These are phyloP conservation scores for Labia minor DNA, from an alignment of 2,888 invertebrate genomes.

Conservation along the genomic window DNA sequence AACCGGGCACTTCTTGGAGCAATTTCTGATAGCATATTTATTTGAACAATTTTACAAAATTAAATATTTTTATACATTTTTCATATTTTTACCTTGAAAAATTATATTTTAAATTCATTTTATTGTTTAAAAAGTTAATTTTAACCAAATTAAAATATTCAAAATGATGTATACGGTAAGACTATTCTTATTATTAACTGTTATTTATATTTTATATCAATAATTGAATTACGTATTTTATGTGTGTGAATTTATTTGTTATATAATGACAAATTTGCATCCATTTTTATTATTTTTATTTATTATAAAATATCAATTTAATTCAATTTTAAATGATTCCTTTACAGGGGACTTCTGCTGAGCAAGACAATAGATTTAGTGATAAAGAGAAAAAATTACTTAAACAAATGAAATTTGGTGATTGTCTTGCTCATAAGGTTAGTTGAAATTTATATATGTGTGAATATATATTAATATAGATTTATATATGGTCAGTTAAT, in stretches of 20 bases:
- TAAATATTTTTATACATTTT: background rate
- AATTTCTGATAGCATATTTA: background rate
- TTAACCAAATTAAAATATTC: slow-evolving; percentile 17
- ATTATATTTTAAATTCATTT: background rate
- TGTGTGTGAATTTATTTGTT: no score
- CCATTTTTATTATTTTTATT: slow-evolving; percentile 15
- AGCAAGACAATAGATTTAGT: slow-evolving; percentile 98
- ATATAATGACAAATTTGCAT: background rate
- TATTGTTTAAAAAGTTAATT: background rate
- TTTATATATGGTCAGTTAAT: slow-evolving; percentile 18
- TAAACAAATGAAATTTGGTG: slow-evolving; percentile 97
- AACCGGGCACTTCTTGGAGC: background rate
- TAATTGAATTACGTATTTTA: background rate
- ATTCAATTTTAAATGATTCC: background rate
- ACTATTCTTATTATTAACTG: background rate
- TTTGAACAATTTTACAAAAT: background rate
- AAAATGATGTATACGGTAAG: slow-evolving; percentile 45
- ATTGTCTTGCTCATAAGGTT: slow-evolving; percentile 85
- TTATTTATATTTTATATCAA: slow-evolving; percentile 15
- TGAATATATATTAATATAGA: no score
- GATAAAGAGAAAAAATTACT: slow-evolving; percentile 99
- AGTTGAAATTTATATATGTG: slow-evolving; percentile 27
- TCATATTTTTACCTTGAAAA: background rate
- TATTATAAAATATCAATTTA: slow-evolving; percentile 14
- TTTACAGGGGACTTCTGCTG: slow-evolving; percentile 88